Evolutionary conservation across 1,140 invertebrate species (phyloP), one percentile per base, ranked within the genome.

Genomic region (Cepaea nemoralis): DNA sequence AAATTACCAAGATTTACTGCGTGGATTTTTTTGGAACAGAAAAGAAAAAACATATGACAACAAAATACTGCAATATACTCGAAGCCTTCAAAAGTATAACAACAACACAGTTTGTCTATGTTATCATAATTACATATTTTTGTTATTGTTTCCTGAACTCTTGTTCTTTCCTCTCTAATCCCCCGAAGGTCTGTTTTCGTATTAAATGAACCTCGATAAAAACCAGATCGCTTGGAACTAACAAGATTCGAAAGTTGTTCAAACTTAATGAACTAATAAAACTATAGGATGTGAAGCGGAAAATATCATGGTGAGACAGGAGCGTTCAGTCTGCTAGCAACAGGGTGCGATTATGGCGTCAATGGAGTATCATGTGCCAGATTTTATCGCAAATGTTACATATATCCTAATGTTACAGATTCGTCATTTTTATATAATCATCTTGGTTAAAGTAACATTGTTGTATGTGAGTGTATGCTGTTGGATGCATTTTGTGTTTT

Each of bases 191-290:
- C 37, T 70, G 19, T 24, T 70, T 70, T 70, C n/a, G 69, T 70
- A 39, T 42, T 12, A n/a, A 70, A 70, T 40, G 69, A 33, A 27
- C 27, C 63, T 39, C 55, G 24, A 19, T 37, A 12, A 66, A 33
- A n/a, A 66, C 22, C 22, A 39, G 50, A 78, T 66, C 10, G 39
- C 2, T 75, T 75, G 42, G 3, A 75, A 75, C 73, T 75, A 75
- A 75, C 73, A 50, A 75, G 73, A 75, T 50, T 50, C 35, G 16
- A 75, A 75, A 75, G 73, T 75, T 75, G 73, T 55, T 75, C 73
- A 73, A 73, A 73, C 70, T 73, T 73, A 73, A 75, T 75, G 40
- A 75, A 75, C 73, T 75, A 75, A 75, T 75, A 75, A 75, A 75
- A n/a, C 42, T 42, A 14, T 2, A 27, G 12, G 39, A 27, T 27